A percentile compares a stretch with the other conserved stretches of the same genome.
phyloP scores from a whole-genome alignment of 2,888 invertebrate species.

The Crepidodera aurea region DNA sequence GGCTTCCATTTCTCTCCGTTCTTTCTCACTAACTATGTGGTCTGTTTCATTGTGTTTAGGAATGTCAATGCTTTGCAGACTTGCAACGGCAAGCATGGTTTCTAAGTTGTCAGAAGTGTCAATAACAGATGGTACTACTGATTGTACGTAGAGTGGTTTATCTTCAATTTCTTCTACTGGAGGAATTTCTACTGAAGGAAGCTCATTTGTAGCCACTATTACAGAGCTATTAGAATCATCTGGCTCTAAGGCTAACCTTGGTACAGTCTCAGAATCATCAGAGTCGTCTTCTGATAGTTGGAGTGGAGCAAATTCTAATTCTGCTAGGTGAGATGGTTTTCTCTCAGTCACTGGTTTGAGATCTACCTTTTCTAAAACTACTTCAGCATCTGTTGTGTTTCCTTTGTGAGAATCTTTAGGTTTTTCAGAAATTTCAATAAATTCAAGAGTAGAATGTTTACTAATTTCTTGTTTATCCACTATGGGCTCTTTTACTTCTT shows the following conservation, averaged over 20 bases:
- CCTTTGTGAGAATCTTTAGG: not conserved
- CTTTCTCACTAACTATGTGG: conserved; percentile 41
- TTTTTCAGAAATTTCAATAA: not conserved
- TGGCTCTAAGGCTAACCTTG: conserved; percentile 33
- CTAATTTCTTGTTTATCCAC: not conserved
- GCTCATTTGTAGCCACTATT: not conserved
- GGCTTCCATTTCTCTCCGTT: conserved; percentile 46
- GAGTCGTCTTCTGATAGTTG: conserved; percentile 37
- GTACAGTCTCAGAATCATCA: conserved; percentile 32
- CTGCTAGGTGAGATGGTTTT: conserved; percentile 5
- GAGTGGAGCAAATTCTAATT: conserved; percentile 29
- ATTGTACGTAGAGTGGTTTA: conserved; percentile 22
- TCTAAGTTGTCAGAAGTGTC: conserved; percentile 44
- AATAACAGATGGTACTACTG: conserved; percentile 8
- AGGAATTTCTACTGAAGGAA: conserved; percentile 17
- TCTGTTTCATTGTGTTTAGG: conserved; percentile 28
- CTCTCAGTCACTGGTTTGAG: not conserved
- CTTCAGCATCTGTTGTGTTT: not conserved
- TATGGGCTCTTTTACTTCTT: not conserved
- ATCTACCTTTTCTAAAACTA: not conserved
- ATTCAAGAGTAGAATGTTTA: not conserved
- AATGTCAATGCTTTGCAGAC: conserved; percentile 42
- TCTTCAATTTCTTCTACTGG: conserved; percentile 36
- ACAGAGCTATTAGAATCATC: conserved; percentile 23
- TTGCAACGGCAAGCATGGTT: conserved; percentile 45